Evolutionary conservation across 2,113 vertebrate genomes (phyloP).

Genomic region (Siniperca chuatsi): DNA sequence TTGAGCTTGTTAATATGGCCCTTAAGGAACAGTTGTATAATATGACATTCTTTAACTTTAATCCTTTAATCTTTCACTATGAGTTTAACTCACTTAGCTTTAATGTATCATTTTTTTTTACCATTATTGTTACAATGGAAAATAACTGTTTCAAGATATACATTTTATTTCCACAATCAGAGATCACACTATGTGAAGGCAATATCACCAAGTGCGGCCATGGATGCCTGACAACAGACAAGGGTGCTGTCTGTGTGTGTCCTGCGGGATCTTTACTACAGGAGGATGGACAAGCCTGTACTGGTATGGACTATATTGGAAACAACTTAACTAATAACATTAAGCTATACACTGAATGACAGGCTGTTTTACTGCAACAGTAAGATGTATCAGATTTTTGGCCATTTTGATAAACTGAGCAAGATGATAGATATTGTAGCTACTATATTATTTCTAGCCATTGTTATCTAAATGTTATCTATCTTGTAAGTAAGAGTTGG

Average conservation of each 20-base stretch:
- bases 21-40: not conserved
- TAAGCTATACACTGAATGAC: not conserved
- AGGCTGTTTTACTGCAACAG: no score
- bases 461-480: not conserved
- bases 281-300: constrained; percentile 87
- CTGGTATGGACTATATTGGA: constrained; percentile 80
- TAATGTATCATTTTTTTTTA: not conserved
- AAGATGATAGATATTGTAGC: not conserved
- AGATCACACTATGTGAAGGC: constrained; percentile 85
- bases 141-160: not conserved
- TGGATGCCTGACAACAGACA: constrained; percentile 85
- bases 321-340: no score
- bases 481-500: not conserved
- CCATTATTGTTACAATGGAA: not conserved
- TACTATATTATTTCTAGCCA: not conserved
- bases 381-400: not conserved
- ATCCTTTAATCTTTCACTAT: not conserved
- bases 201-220: constrained; percentile 85
- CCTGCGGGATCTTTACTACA: constrained; percentile 89
- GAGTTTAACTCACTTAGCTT: not conserved
- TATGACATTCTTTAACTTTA: no score
- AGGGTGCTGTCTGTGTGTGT: constrained; percentile 89
- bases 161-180: constrained; percentile 76
- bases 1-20: not conserved
- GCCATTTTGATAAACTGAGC: not conserved